phyloP scores from a whole-genome alignment of 2,797 vertebrate species.

The Anguilla anguilla region DNA sequence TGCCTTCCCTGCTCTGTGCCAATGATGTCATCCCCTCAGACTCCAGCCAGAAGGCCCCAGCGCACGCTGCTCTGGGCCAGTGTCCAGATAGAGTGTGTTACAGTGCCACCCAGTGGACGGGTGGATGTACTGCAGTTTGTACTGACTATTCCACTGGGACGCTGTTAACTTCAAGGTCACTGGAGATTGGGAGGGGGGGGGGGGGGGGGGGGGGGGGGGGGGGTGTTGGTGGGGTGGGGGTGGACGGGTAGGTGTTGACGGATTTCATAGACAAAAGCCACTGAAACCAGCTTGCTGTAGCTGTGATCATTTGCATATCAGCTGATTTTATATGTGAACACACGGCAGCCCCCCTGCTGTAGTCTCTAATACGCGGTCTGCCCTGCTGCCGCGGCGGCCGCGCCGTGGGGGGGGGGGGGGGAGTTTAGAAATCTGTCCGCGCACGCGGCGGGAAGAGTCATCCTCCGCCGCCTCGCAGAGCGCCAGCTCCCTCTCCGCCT shows the following conservation, averaged over 20 bases:
- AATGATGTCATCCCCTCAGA: conserved; percentile 26
- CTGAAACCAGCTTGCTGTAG: not conserved
- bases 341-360: not conserved
- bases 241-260: conserved; percentile 7
- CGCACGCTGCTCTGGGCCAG: not conserved
- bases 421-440: not conserved
- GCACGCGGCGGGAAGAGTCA: not conserved
- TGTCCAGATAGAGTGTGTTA: conserved; percentile 27
- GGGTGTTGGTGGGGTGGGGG: not conserved
- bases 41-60: not conserved
- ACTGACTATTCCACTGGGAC: not conserved
- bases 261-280: not conserved
- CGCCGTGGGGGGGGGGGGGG: not conserved
- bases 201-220: conserved; percentile 25
- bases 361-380: not conserved
- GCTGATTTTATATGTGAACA: not conserved
- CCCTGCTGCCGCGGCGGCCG: not conserved
- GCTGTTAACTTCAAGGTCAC: conserved; percentile 62
- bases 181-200: too few relatives aligned
- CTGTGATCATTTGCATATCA: not conserved
- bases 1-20: not conserved
- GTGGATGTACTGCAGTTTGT: conserved; percentile 47
- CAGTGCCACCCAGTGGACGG: conserved; percentile 57
- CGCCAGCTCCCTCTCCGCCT: not conserved
- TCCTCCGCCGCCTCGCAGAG: not conserved